phyloP scores from a whole-genome alignment of 2,113 vertebrate genomes.

The Suricata suricatta region DNA sequence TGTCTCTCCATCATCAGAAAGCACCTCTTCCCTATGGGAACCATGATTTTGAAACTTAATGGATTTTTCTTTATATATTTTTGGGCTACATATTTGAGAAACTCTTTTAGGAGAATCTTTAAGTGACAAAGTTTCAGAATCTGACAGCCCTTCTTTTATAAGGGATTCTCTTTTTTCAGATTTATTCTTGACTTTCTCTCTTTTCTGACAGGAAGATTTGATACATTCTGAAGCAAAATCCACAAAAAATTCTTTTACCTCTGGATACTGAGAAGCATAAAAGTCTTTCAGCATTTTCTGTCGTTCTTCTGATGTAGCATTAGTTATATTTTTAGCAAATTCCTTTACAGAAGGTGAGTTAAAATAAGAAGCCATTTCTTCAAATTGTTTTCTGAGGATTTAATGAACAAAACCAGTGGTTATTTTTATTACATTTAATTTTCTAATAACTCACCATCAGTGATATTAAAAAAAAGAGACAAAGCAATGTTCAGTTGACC shows the following conservation, averaged over 20 bases:
- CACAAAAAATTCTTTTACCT: slow-evolving; percentile 82
- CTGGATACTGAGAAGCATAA: slow-evolving; percentile 87
- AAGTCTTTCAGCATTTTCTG: slow-evolving; percentile 89
- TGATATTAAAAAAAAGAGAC: neutral
- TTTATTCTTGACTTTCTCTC: neutral
- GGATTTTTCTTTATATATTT: slow-evolving; percentile 44
- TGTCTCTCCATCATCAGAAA: slow-evolving; percentile 60
- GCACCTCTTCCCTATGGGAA: slow-evolving; percentile 10
- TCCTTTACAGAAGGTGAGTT: slow-evolving; percentile 85
- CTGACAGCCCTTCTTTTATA: slow-evolving; percentile 50
- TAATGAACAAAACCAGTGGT: slow-evolving; percentile 67
- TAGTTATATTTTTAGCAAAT: slow-evolving; percentile 87
- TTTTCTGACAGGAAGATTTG: neutral
- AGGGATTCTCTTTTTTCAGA: slow-evolving; percentile 61
- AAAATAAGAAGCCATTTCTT: slow-evolving; percentile 91
- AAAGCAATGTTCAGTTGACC: neutral
- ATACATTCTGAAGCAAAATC: slow-evolving; percentile 44
- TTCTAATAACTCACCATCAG: neutral
- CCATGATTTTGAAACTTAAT: slow-evolving; percentile 57
- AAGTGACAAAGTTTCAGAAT: slow-evolving; percentile 60
- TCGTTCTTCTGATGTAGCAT: slow-evolving; percentile 87
- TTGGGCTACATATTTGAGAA: slow-evolving; percentile 45
- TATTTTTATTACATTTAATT: slow-evolving; percentile 55
- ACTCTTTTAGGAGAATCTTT: neutral
- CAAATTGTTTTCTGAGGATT: slow-evolving; percentile 91